Evolutionary conservation across 1,140 invertebrate genomes (phyloP), one percentile per base, ranked within the genome.

Genomic region (Goniozus legneri): DNA sequence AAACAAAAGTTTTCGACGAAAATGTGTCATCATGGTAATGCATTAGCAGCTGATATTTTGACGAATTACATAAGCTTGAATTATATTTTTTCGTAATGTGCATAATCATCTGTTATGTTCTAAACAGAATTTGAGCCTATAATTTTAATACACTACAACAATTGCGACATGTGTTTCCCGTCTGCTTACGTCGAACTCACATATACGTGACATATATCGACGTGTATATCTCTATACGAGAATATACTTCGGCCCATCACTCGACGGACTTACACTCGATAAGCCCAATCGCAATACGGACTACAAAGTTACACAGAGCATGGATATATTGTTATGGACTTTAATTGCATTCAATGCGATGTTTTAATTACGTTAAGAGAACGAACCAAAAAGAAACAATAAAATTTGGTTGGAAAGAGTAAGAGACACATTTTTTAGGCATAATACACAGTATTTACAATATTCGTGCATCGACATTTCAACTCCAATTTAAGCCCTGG

Each of bases 401-500:
- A n/a, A n/a, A n/a, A n/a, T 1, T 12, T 14, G 4, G 22, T 46
- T 42, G 37, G 44, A 36, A 54, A 52, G 53, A 55, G 51, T 53
- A 65, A 63, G 58, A 54, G 56, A 54, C 50, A 54, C 40, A 56
- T 56, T 62, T 57, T 56, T 52, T 66, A 66, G 58, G 64, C 62
- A 66, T 69, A 71, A 68, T 71, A 70, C 61, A 70, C 60, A 60
- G 30, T 71, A 71, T 71, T 66, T 71, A 71, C 69, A 71, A 65
- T 57, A 47, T 60, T 54, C 54, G 47, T 57, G 52, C 58, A 60
- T 54, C 56, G 15, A 52, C 43, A 45, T 56, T 51, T 60, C 51
- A 54, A 41, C 62, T 60, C 52, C 63, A 62, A 50, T 65, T 34
- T 57, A 27, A 62, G 61, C 65, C 61, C 67, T 70, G 59, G 13